Evolutionary conservation across 1,140 invertebrate genomes (phyloP).

Genomic region (Chironomus striatipennis): DNA sequence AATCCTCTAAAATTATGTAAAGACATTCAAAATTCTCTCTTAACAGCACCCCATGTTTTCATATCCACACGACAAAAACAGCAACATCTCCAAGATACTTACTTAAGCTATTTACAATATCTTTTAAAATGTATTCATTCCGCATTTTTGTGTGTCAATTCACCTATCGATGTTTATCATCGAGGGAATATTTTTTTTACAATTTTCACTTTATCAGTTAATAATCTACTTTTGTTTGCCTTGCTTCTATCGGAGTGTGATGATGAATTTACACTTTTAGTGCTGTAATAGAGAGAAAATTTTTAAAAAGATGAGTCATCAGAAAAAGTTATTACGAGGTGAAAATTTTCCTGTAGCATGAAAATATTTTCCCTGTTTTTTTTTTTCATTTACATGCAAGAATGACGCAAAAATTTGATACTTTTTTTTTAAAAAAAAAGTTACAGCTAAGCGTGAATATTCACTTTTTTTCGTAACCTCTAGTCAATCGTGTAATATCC

Average conservation of each 20-base stretch:
- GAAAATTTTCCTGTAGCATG: not conserved
- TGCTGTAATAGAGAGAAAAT: not conserved
- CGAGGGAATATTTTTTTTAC: not conserved
- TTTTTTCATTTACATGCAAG: not conserved
- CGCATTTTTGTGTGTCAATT: not conserved
- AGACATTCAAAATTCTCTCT: not conserved
- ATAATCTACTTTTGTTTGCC: not conserved
- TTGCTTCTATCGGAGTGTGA: not conserved
- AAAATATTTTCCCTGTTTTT: too few relatives aligned
- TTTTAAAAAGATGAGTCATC: not conserved
- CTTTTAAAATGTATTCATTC: too few relatives aligned
- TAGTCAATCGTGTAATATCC: not conserved
- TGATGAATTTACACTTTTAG: not conserved
- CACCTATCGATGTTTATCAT: not conserved
- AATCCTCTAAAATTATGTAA: not conserved
- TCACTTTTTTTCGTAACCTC: not conserved
- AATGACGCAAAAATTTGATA: not conserved
- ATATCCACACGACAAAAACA: not conserved
- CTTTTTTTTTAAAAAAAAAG: not conserved
- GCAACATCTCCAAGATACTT: not conserved
- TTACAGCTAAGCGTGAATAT: not conserved
- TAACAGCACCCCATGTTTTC: not conserved
- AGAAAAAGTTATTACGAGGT: not conserved
- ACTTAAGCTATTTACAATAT: not conserved
- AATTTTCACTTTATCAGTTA: conserved; percentile 13